Base-by-base conservation (phyloP, 2,888 invertebrate genomes). In the Heteropelma amictum region DNA sequence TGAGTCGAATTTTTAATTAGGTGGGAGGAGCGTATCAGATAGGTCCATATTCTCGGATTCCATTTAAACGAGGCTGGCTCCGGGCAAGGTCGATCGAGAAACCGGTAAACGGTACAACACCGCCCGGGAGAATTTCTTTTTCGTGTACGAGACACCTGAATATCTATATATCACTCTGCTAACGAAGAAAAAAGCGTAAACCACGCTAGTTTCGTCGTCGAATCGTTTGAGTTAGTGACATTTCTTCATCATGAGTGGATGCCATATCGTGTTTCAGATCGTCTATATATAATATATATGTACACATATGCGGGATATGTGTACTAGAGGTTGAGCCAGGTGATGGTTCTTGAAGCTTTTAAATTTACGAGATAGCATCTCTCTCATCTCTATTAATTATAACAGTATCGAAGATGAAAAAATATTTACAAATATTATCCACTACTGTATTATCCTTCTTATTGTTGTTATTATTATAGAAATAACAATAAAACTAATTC, bases 31-130 rank as follows among this genome's bases (percentile, higher is more conserved):
- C 28, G n/a, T 26, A 33, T 23, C 42, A 63, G 61, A 30, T 45
- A 33, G 49, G 28, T 63, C 54, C 61, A 58, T 35, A 61, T 45
- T 17, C 21, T 28, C 17, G 61, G 45, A 54, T 49, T 63, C 63
- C 35, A 8, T 45, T 61, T 53, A 45, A 70, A 47, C 54, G 61
- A 70, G 60, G 30, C 45, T 42, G 42, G 12, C 51, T 26, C 56
- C 51, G 51, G 47, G 51, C 71, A 71, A 71, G 71, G 71, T 58
- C 64, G 58, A 58, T 64, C 35, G 35, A 58, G 51, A 72, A 72
- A 72, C 72, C 58, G 65, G 65, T 72, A 58, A 71, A 64, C 38
- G 17, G 30, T 45, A 19, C 12, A 30, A 33, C 42, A 30, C 28
- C n/a, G 42, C 12, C 42, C 45, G 12, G 8, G 60, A n/a, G 30